Base-by-base conservation (phyloP, 2,113 vertebrate genomes). In the Rhinichthys klamathensis region DNA sequence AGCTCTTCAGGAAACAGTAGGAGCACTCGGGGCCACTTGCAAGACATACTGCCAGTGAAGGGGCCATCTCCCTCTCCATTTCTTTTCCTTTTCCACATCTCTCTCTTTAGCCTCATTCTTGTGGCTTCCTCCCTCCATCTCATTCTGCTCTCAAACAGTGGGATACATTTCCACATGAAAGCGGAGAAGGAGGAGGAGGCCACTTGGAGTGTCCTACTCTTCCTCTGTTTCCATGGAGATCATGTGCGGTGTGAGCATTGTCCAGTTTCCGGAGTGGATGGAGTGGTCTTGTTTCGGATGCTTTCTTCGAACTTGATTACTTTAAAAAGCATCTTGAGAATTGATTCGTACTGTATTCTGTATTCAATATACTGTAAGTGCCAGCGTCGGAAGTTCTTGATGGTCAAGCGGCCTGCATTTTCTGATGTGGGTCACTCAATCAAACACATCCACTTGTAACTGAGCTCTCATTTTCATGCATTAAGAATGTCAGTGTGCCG, bases 81-180 rank as follows among this genome's bases (percentile, higher is more conserved):
- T 76, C 38, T 23, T 78, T 65, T 23, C 3, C 13, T 61, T 30
- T 23, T 86, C 41, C 69, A 30, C 38, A 2, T 60, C 58, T 86
- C 85, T 82, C 75, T 72, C 77, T 65, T 73, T 88, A 75, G 74
- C 72, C 76, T 32, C 60, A 65, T 84, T 77, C 38, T 72, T 60
- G n/a, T 21, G n/a, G 32, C 72, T 77, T 76, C 49, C 81, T 78
- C 74, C 67, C 46, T 79, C 75, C 32, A 60, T 74, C 79, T 65
- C 80, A 63, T 49, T 35, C 69, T 63, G 60, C 86, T 80, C 54
- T 83, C 60, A 27, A 76, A 85, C 76, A 82, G 38, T 77, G 51
- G 73, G 70, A 79, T 85, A 58, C 18, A 88, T 88, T 88, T 88
- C 80, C 84, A 83, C 84, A 88, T 88, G 75, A 88, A 85, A 85